These are phyloP conservation scores for Mechanitis mazaeus DNA, from an alignment of 2,888 invertebrate genomes.

Conservation along the genomic window DNA sequence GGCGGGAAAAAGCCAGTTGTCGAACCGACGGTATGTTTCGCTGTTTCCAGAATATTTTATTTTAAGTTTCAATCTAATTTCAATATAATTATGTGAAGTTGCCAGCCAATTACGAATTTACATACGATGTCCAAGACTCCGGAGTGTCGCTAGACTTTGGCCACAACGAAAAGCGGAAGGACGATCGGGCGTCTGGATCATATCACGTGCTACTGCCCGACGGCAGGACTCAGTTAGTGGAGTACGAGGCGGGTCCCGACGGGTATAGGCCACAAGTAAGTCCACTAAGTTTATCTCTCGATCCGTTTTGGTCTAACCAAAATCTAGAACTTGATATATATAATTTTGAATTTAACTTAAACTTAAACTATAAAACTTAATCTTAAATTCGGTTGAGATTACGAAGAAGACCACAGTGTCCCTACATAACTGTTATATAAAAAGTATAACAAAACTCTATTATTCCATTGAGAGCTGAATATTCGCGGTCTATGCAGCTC, in stretches of 20 bases:
- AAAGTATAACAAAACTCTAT: too few relatives aligned
- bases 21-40: slow-evolving; percentile 51
- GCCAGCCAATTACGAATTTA: slow-evolving; percentile 80
- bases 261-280: slow-evolving; percentile 79
- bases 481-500: too few relatives aligned
- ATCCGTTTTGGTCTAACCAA: too few relatives aligned
- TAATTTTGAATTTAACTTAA: too few relatives aligned
- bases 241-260: slow-evolving; percentile 78
- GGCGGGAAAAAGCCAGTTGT: slow-evolving; percentile 45
- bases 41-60: slow-evolving; percentile 3
- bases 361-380: too few relatives aligned
- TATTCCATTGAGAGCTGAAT: too few relatives aligned
- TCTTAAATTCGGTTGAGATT: too few relatives aligned
- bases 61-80: neutral
- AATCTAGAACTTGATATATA: too few relatives aligned
- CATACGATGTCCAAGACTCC: slow-evolving; percentile 79
- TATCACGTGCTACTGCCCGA: slow-evolving; percentile 81
- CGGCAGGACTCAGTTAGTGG: slow-evolving; percentile 79
- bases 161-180: slow-evolving; percentile 80
- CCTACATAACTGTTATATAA: too few relatives aligned
- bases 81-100: slow-evolving; percentile 48
- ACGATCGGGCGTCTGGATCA: slow-evolving; percentile 78
- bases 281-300: neutral
- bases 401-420: too few relatives aligned
- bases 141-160: slow-evolving; percentile 78